phyloP scores from a whole-genome alignment of 2,888 invertebrate genomes.

The Heliconius erato region DNA sequence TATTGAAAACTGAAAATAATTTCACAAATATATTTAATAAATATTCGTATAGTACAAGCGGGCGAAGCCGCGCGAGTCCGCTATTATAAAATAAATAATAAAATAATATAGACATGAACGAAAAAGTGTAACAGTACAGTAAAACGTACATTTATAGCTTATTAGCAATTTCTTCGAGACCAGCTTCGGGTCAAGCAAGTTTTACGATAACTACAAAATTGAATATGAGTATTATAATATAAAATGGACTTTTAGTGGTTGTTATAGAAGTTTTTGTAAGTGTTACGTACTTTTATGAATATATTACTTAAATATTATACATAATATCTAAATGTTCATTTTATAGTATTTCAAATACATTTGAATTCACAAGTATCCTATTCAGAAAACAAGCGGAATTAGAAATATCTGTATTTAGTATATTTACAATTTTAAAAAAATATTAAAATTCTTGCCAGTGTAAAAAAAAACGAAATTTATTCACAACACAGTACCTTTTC shows the following conservation, averaged over 20 bases:
- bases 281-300: background rate
- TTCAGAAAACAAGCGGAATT: background rate
- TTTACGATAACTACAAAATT: conserved; percentile 10
- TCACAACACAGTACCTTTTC: background rate
- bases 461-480: background rate
- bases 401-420: background rate
- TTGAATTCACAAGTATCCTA: background rate
- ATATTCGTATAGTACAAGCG: no score
- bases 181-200: conserved; percentile 6
- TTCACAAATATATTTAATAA: no score
- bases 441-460: background rate
- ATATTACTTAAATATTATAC: background rate
- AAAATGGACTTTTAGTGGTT: conserved; percentile 6
- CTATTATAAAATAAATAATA: background rate
- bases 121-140: background rate
- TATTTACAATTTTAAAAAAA: background rate
- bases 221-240: background rate
- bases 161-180: conserved; percentile 6
- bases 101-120: background rate
- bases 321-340: background rate
- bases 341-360: background rate
- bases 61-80: no score
- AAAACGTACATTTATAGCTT: background rate
- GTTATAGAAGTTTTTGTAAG: background rate
- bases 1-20: no score